Percentiles rank a stretch among this genome's conserved stretches.
These are phyloP conservation scores for Drosophila seclusa DNA, from an alignment of 2,888 invertebrate genomes.

Conservation along the genomic window DNA sequence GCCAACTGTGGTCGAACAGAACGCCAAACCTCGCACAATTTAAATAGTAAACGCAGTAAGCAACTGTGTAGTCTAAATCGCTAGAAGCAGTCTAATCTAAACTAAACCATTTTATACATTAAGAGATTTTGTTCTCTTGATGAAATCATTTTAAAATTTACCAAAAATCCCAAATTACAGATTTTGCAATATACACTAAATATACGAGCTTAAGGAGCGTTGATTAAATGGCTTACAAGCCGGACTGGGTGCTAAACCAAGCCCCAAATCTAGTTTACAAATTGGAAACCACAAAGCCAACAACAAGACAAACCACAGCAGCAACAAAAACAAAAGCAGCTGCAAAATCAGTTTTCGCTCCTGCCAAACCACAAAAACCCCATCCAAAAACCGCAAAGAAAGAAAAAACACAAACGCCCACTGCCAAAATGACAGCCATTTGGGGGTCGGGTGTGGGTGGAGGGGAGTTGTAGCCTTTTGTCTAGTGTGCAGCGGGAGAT, in stretches of 20 bases:
- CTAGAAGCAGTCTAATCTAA: too few species aligned
- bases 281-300: conserved; percentile 68
- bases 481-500: conserved; percentile 41
- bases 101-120: neutral
- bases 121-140: neutral
- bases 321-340: conserved; percentile 38
- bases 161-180: neutral
- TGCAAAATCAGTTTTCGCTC: conserved; percentile 56
- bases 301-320: conserved; percentile 63
- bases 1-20: too few species aligned
- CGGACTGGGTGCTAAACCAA: conserved; percentile 30
- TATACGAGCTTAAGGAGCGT: conserved; percentile 31
- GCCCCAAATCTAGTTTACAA: conserved; percentile 70
- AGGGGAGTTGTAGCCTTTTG: conserved; percentile 36
- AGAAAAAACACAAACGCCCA: conserved; percentile 26
- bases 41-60: too few species aligned
- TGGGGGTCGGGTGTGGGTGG: neutral
- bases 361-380: conserved; percentile 60
- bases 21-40: too few species aligned
- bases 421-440: conserved; percentile 13
- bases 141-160: neutral
- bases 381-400: conserved; percentile 19
- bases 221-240: conserved; percentile 66
- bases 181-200: conserved; percentile 5
- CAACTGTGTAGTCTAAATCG: too few species aligned